Percentiles rank a stretch among this genome's conserved stretches.
Conservation (phyloP, 53 echinoderm and acorn worm genomes). For the Patiria pectinifera region DNA sequence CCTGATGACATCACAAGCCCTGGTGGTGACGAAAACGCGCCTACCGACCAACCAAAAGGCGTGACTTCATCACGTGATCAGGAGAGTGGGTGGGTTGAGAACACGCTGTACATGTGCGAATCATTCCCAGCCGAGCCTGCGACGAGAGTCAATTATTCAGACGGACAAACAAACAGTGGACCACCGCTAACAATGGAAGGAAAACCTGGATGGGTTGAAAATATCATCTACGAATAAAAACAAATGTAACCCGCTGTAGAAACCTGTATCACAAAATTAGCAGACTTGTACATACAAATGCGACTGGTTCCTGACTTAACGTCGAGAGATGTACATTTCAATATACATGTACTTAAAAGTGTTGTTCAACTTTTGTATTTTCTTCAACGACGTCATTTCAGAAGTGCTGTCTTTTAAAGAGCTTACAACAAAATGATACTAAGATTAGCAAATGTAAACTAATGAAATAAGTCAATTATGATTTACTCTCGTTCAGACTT, state of each 20-base stretch:
- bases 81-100: background rate
- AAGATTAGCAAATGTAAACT: no score
- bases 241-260: background rate
- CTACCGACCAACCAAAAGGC: background rate
- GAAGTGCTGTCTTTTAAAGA: no score
- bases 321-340: no score
- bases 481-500: no score
- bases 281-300: no score
- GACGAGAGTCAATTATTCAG: background rate
- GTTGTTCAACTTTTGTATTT: no score
- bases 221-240: slow-evolving; percentile 44
- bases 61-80: background rate
- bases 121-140: background rate
- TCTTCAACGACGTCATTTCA: no score
- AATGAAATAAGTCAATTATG: no score
- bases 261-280: no score
- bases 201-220: slow-evolving; percentile 41
- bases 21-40: background rate
- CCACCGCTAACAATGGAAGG: background rate
- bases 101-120: background rate
- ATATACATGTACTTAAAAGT: no score
- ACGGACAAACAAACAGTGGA: background rate
- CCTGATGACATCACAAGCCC: background rate
- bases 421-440: no score
- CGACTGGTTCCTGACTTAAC: no score